Conservation (phyloP, 1,140 invertebrate genomes). For the Choristoneura fumiferana region DNA sequence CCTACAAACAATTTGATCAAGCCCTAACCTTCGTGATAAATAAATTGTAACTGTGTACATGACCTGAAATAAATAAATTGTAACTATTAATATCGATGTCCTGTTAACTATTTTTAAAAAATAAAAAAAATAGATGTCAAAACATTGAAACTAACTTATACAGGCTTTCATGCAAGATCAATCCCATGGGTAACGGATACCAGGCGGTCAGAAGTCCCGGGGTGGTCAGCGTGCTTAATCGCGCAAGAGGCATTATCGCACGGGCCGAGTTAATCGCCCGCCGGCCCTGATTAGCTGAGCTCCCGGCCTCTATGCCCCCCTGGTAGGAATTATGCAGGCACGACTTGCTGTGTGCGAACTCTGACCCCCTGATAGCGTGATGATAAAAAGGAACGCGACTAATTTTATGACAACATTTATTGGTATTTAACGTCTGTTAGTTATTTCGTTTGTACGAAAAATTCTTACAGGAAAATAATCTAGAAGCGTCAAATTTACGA, state of each 20-base stretch:
- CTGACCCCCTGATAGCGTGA: constrained; percentile 30
- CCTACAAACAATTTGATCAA: too few species aligned
- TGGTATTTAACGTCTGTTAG: too few species aligned
- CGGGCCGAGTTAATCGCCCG: constrained; percentile 53
- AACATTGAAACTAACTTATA: too few species aligned
- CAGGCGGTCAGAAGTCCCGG: constrained; percentile 43
- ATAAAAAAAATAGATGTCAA: too few species aligned
- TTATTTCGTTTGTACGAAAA: too few species aligned
- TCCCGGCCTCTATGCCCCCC: constrained; percentile 46
- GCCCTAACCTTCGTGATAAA: too few species aligned
- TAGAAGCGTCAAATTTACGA: too few species aligned
- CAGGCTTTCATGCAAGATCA: constrained; percentile 22
- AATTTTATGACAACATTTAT: constrained; percentile 23
- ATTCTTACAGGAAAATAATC: too few species aligned
- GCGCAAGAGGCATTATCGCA: constrained; percentile 67
- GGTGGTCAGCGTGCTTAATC: constrained; percentile 66
- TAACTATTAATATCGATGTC: too few species aligned
- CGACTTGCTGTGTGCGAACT: constrained; percentile 40
- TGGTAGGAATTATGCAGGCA: constrained; percentile 62
- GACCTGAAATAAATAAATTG: too few species aligned
- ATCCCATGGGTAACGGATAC: constrained; percentile 27
- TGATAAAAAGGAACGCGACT: constrained; percentile 34
- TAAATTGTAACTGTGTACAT: too few species aligned
- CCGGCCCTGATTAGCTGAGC: constrained; percentile 69
- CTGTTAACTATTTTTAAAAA: too few species aligned